Base-by-base conservation (phyloP, 1,140 invertebrate genomes). In the Kradibia gibbosae region DNA sequence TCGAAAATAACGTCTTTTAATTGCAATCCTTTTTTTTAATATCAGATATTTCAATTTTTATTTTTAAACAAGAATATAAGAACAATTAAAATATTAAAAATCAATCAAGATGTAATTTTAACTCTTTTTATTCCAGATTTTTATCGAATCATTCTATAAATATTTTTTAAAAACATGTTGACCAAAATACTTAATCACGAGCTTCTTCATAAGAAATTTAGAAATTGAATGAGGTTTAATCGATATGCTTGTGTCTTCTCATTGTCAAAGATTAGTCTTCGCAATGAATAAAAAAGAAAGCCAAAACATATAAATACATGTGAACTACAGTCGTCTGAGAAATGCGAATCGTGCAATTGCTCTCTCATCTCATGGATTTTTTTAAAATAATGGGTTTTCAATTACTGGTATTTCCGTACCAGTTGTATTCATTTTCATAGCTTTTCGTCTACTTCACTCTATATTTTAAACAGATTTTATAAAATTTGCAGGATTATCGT, bases 321-420 rank as follows among this genome's bases (percentile, higher is more conserved):
- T 22, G 42, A 22, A 25, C 15, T 13, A 8, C 15, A 65, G 65
- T 77, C 65, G 75, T 65, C 65, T 77, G 48, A 65, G 42, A 28
- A 65, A 28, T 48, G 42, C 25, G 25, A 20, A 39, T 76, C 0
- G 3, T 39, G 39, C 22, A 57, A 28, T n/a, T 2, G 20, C n/a
- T 39, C 62, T 36, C 74, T 77, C 36, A 28, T 75, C 20, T 77
- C 72, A 53, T 84, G 77, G 62, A 73, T 83, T 78, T 1, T 79
- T 67, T 25, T 77, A 72, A 72, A 65, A 39, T 79, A n/a, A 77
- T 72, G 57, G 22, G 0, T 17, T 15, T 67, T 60, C 28, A 20
- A 60, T 57, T 42, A 39, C 15, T 25, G 20, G n/a, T 34, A 60
- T 74, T 34, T 78, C 70, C 15, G 74, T 73, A 36, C 39, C 48